These are phyloP conservation scores for Zaprionus camerounensis DNA, from an alignment of 1,140 invertebrate genomes.

Conservation along the genomic window DNA sequence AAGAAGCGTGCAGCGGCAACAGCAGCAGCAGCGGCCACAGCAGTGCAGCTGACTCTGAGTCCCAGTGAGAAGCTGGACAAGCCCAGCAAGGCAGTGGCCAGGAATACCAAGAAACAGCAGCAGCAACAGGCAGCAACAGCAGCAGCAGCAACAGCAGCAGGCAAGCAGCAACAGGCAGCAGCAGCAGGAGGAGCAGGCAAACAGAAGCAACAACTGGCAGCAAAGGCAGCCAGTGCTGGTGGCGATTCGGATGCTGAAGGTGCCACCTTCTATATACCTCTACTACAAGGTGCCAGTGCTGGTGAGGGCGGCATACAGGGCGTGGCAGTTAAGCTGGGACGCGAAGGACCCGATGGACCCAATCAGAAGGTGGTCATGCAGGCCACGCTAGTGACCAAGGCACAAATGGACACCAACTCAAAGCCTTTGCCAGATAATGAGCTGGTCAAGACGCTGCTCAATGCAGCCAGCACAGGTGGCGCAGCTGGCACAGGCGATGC, in stretches of 20 bases:
- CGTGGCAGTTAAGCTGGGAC: slow-evolving; percentile 88
- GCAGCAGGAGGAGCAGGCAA: slow-evolving; percentile 31
- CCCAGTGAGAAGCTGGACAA: slow-evolving; percentile 79
- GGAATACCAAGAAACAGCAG: slow-evolving; percentile 59
- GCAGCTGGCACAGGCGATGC: slow-evolving; percentile 34
- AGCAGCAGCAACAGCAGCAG: slow-evolving; percentile 38
- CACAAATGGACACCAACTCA: slow-evolving; percentile 84
- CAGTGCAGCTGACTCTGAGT: slow-evolving; percentile 77
- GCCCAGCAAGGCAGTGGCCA: slow-evolving; percentile 41
- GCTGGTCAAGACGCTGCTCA: slow-evolving; percentile 75
- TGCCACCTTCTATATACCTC: slow-evolving; percentile 89
- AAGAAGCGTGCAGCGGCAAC: slow-evolving; percentile 70
- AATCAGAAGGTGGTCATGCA: slow-evolving; percentile 88
- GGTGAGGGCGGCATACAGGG: slow-evolving; percentile 87
- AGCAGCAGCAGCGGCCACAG: slow-evolving; percentile 70
- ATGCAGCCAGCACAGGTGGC: slow-evolving; percentile 58
- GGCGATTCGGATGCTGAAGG: slow-evolving; percentile 84
- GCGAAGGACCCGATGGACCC: slow-evolving; percentile 87
- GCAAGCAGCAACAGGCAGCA: slow-evolving; percentile 33
- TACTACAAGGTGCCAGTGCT: slow-evolving; percentile 86
- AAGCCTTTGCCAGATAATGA: slow-evolving; percentile 81
- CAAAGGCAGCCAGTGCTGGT: slow-evolving; percentile 23
- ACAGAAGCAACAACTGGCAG: slow-evolving; percentile 10
- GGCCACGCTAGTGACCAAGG: slow-evolving; percentile 89
- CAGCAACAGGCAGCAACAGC: slow-evolving; percentile 25